These are phyloP conservation scores for Scaptomyza polygonia DNA, from an alignment of 2,888 invertebrate genomes.

Conservation along the genomic window DNA sequence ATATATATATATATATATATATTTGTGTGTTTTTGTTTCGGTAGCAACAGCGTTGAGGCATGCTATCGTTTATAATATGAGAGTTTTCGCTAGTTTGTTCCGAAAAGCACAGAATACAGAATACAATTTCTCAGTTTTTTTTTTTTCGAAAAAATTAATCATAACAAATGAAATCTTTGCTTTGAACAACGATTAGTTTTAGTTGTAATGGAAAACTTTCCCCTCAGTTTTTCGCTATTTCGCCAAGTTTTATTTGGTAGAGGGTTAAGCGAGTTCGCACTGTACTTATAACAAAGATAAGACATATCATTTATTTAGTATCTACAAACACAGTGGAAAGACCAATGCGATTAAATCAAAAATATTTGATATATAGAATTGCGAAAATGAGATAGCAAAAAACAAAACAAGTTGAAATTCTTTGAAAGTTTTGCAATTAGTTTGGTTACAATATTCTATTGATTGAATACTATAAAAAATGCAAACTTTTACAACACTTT, in stretches of 20 bases:
- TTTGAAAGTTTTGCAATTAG: not conserved
- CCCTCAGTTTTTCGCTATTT: no score
- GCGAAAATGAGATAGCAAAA: no score
- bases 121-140: no score
- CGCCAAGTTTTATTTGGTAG: no score
- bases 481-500: no score
- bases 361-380: not conserved
- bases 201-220: no score
- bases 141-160: no score
- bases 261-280: no score
- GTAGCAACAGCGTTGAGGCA: not conserved
- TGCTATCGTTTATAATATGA: constrained; percentile 16
- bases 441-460: no score
- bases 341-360: not conserved
- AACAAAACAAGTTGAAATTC: not conserved
- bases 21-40: not conserved
- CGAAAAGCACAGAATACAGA: no score
- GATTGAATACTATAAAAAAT: not conserved
- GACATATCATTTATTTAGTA: constrained; percentile 34
- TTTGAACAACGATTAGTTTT: no score
- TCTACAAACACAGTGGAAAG: constrained; percentile 25
- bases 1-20: not conserved
- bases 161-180: no score
- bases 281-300: constrained; percentile 11
- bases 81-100: not conserved